Evolutionary conservation across 2,888 invertebrate species (phyloP), one percentile per base, ranked within the genome.

Genomic region (Synergus itoensis): DNA sequence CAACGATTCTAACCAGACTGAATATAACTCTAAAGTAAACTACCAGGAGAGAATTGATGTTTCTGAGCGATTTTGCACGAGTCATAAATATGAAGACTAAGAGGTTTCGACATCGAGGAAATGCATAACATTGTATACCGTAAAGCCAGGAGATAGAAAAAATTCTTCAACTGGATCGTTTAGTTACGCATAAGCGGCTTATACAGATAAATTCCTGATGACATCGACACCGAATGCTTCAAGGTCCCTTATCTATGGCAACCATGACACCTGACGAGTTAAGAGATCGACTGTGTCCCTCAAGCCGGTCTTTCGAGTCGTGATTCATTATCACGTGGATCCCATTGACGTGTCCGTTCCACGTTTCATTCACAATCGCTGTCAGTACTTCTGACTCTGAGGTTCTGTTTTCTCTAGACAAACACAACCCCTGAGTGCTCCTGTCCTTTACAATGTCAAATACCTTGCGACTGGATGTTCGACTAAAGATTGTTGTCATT

Each of bases 341-440:
- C 76, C 79, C 84, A 84, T 84, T 83, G 86, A 84, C 76, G 80
- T 81, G 79, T 80, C 82, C 81, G 76, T 84, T 86, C 80, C 84
- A 73, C 80, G 76, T 81, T 81, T 82, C 83, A 80, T 83, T 84
- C 80, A 79, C 77, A 79, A 79, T 65, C 40, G 64, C 53, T 28
- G 28, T 73, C 69, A 48, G 16, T 45, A 67, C 28, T 69, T 69
- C 48, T 53, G 21, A 18, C 21, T 18, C 4, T 4, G 21, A 60
- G 21, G 60, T 60, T 60, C 60, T 53, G 21, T 21, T 21, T 60
- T 14, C 60, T 18, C 12, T 60, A 60, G 60, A 12, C 60, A 60
- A 60, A 60, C 21, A 60, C 21, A 60, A 21, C 60, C 60, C 60
- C 21, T 60, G 60, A 28, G 5, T 28, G 60, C 21, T 60, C 21